Percentiles rank a stretch among this genome's conserved stretches.
phyloP scores from a whole-genome alignment of 2,888 invertebrate genomes.

The Diabrotica balteata region DNA sequence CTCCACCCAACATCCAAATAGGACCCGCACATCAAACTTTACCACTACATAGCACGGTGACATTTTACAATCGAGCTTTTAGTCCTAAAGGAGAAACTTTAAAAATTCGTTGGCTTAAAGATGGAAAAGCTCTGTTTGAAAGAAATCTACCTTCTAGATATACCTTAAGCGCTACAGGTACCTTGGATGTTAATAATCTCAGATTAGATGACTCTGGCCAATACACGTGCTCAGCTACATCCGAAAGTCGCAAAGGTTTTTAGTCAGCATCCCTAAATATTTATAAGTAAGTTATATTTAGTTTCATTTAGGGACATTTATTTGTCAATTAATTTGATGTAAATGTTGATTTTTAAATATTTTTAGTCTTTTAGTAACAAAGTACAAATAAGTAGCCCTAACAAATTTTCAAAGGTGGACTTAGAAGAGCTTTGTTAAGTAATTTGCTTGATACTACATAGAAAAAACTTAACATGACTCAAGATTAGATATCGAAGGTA shows the following conservation, averaged over 20 bases:
- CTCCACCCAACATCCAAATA: conserved; percentile 87
- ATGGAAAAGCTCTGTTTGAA: conserved; percentile 67
- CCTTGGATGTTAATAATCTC: conserved; percentile 79
- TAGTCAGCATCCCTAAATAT: too few species aligned
- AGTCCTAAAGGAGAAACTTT: conserved; percentile 72
- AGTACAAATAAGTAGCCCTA: too few species aligned
- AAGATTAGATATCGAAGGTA: too few species aligned
- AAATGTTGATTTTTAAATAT: too few species aligned
- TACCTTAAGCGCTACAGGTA: conserved; percentile 73
- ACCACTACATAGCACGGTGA: conserved; percentile 77
- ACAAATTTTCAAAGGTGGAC: too few species aligned
- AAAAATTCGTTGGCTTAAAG: conserved; percentile 79
- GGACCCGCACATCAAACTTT: conserved; percentile 89
- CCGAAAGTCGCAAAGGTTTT: conserved; percentile 83
- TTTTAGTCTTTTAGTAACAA: too few species aligned
- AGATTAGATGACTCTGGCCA: conserved; percentile 75
- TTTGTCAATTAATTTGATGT: too few species aligned
- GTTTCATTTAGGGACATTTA: too few species aligned
- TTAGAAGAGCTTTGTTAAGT: too few species aligned
- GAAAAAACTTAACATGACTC: too few species aligned
- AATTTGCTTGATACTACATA: too few species aligned
- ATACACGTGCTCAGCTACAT: conserved; percentile 85
- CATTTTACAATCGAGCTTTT: conserved; percentile 79
- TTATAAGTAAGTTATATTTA: too few species aligned
- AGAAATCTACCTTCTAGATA: conserved; percentile 60